Conservation (phyloP, 2,888 invertebrate species). For the Clivina fossor region DNA sequence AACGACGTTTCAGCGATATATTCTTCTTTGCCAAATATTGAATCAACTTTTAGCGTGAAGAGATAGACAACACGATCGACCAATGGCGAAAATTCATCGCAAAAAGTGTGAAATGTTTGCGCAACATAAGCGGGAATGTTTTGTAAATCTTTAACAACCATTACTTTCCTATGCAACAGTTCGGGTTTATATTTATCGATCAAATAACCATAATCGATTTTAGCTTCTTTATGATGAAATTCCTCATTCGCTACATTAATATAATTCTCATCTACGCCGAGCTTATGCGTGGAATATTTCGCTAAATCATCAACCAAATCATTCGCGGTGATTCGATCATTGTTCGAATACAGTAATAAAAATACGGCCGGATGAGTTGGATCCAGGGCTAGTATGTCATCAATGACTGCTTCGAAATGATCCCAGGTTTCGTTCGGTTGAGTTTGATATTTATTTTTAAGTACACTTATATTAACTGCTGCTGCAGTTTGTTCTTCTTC, state of each 20-base stretch:
- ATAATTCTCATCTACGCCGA: constrained; percentile 8
- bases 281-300: constrained; percentile 2
- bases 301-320: constrained; percentile 20
- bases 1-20: constrained; percentile 50
- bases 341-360: constrained; percentile 22
- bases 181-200: constrained; percentile 19
- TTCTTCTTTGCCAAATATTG: constrained; percentile 38
- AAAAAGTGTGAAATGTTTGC: constrained; percentile 60
- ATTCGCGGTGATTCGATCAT: constrained; percentile 4
- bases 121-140: constrained; percentile 50
- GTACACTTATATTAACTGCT: not conserved
- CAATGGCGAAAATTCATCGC: constrained; percentile 58
- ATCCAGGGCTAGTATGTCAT: constrained; percentile 7
- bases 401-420: constrained; percentile 5
- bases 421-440: constrained; percentile 21
- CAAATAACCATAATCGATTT: constrained; percentile 24
- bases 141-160: constrained; percentile 50
- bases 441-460: constrained; percentile 13
- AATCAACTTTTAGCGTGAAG: constrained; percentile 51
- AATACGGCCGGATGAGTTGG: constrained; percentile 25
- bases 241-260: constrained; percentile 11
- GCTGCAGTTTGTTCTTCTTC: not conserved
- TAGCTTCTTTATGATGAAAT: constrained; percentile 6
- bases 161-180: constrained; percentile 38
- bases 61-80: constrained; percentile 52